Base-by-base conservation (phyloP, 1,140 invertebrate genomes). In the Asobara japonica region DNA sequence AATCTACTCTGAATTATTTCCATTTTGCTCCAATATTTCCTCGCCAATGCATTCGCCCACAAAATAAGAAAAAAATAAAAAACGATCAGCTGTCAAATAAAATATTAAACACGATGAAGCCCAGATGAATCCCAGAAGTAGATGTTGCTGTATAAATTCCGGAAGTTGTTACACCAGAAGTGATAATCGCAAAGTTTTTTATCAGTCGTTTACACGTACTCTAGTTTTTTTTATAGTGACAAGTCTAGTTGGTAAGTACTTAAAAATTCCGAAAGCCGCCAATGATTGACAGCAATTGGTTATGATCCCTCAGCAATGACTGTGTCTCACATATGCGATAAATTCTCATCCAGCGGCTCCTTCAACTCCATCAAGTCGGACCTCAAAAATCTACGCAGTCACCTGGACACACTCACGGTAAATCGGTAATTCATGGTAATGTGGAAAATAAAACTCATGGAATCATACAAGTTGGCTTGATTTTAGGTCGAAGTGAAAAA, bases 291-390 rank as follows among this genome's bases (percentile, higher is more conserved):
- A 48, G 41, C 30, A 31, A 65, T 70, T 65, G 41, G 20, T 48
- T 62, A 16, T 3, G n/a, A 25, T n/a, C 18, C 5, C 79, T 56
- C 69, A 87, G 85, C 82, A 0, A 81, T 86, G 76, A 84, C 83
- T 0, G 79, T 85, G 27, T 80, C 79, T 31, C 83, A 87, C 72
- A 41, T 87, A 0, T 85, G 83, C 66, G 83, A 86, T 51, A 86
- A 86, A 72, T 86, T 82, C 69, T 84, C 85, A 7, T 71, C 79
- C 5, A 84, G 51, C 48, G 78, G 76, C 61, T 79, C 80, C 0
- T 80, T 86, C 30, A 67, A 74, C 56, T 61, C 72, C 10, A 83
- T 87, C 48, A 85, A 81, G 60, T 65, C 79, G n/a, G 84, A 87
- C 20, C 71, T 87, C 10, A 77, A 60, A 73, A 79, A 77, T 45